A percentile compares a stretch with the other conserved stretches of the same genome.
Conservation (phyloP, 2,113 vertebrate genomes). For the Thomomys bottae region DNA sequence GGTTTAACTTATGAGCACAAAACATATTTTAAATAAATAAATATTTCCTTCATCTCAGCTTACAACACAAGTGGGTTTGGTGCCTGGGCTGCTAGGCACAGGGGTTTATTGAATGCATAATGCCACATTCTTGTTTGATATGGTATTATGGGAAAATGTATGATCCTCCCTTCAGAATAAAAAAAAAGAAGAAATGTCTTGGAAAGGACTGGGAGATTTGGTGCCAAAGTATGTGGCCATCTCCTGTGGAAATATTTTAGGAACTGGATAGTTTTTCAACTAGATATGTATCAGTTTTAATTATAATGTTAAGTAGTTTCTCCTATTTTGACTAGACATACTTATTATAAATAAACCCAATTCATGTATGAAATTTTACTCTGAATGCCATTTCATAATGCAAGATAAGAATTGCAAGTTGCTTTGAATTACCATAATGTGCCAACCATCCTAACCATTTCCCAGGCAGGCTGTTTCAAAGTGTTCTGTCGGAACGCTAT, state of each 20-base stretch:
- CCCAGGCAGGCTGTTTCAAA: neutral
- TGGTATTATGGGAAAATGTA: conserved; percentile 68
- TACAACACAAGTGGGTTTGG: conserved; percentile 66
- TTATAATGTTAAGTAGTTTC: conserved; percentile 77
- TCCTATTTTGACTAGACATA: conserved; percentile 69
- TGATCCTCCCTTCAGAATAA: conserved; percentile 38
- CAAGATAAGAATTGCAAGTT: conserved; percentile 68
- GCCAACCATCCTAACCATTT: neutral
- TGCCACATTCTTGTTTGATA: conserved; percentile 49
- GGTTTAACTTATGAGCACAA: conserved; percentile 59
- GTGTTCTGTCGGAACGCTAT: neutral
- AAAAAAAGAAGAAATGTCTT: conserved; percentile 58
- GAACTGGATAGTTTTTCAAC: conserved; percentile 62
- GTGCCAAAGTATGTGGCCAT: conserved; percentile 66
- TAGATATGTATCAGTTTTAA: conserved; percentile 81
- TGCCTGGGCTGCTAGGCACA: neutral
- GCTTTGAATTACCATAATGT: conserved; percentile 66
- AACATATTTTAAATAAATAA: conserved; percentile 81
- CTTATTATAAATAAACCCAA: conserved; percentile 75
- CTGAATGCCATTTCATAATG: conserved; percentile 58
- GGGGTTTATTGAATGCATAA: conserved; percentile 56
- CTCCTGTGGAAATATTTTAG: conserved; percentile 69
- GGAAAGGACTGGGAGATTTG: conserved; percentile 47
- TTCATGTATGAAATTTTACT: conserved; percentile 59
- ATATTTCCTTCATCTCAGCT: conserved; percentile 75